Evolutionary conservation across 2,888 invertebrate genomes (phyloP), one percentile per base, ranked within the genome.

Genomic region (Cryptocheilus praepositus): DNA sequence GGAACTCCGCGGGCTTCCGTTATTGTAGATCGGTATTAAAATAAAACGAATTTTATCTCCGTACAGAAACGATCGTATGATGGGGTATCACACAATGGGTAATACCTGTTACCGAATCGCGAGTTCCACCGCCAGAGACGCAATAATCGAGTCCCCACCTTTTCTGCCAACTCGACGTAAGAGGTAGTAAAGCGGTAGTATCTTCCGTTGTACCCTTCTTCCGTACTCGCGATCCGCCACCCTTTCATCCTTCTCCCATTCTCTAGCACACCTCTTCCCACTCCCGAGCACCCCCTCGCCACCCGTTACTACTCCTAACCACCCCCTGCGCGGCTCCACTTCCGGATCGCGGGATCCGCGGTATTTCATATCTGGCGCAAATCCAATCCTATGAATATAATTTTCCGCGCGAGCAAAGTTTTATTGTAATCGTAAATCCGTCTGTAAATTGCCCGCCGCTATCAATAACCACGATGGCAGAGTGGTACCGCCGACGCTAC

Each of bases 371-470:
- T 86, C 85, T 86, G 86, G 86, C 86, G 80, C 79, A 83, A 87
- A 86, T 87, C 85, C 86, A 86, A 87, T 86, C 83, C 84, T 81
- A 87, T 87, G 86, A 86, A 86, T 86, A 86, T 85, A 85, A 87
- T 87, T 87, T 87, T 86, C 85, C 85, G 81, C 85, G 78, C 83
- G 83, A 83, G 85, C 81, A 83, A 85, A 85, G 85, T 87, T 87
- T 87, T 86, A 87, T 87, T 86, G 86, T 86, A 84, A 84, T 86
- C 86, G 85, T 87, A 87, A 87, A 87, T 86, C 86, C 83, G 83
- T 85, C 85, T 83, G 86, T 85, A 86, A 86, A 86, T 86, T 86
- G 84, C 77, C 71, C 79, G 72, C 64, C 79, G 79, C 85, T 86
- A 86, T 85, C 86, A 85, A 86, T 86, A 86, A 86, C 84, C 76